Evolutionary conservation across 2,797 vertebrate genomes (phyloP).

Genomic region (Galago senegalensis): DNA sequence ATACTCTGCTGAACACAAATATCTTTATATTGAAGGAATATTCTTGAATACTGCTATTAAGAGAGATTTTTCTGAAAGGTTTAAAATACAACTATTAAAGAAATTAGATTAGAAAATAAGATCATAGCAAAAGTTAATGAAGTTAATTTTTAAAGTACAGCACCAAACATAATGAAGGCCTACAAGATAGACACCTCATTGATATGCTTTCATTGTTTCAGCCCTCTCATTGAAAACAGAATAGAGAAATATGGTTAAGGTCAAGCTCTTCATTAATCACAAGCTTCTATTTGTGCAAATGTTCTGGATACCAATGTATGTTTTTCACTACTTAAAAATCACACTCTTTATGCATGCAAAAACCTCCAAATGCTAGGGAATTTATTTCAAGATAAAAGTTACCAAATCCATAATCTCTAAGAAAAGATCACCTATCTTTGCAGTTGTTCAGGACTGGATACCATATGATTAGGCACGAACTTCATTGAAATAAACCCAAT

Average conservation of each 20-base stretch:
- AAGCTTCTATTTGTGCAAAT: constrained; percentile 57
- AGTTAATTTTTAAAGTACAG: constrained; percentile 54
- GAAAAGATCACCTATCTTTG: constrained; percentile 25
- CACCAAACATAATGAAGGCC: constrained; percentile 56
- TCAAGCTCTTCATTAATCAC: constrained; percentile 54
- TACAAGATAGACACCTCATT: not conserved
- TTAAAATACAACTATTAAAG: constrained; percentile 68
- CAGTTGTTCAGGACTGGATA: constrained; percentile 42
- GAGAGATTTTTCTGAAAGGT: constrained; percentile 50
- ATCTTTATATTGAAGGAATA: constrained; percentile 20
- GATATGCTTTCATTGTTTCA: constrained; percentile 39
- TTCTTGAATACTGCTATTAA: not conserved
- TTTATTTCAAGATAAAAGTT: constrained; percentile 77
- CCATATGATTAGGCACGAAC: constrained; percentile 40
- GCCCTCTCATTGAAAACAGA: constrained; percentile 63
- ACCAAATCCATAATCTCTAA: constrained; percentile 73
- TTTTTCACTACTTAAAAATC: constrained; percentile 67
- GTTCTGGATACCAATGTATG: constrained; percentile 2
- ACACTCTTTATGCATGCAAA: constrained; percentile 62
- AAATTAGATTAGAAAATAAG: constrained; percentile 44
- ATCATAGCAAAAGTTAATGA: constrained; percentile 35
- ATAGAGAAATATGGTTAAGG: constrained; percentile 39
- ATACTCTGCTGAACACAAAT: constrained; percentile 36
- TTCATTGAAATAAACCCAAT: constrained; percentile 60
- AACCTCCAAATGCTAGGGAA: constrained; percentile 43